phyloP scores from a whole-genome alignment of 2,797 vertebrate species.

The Telmatherina bonti region DNA sequence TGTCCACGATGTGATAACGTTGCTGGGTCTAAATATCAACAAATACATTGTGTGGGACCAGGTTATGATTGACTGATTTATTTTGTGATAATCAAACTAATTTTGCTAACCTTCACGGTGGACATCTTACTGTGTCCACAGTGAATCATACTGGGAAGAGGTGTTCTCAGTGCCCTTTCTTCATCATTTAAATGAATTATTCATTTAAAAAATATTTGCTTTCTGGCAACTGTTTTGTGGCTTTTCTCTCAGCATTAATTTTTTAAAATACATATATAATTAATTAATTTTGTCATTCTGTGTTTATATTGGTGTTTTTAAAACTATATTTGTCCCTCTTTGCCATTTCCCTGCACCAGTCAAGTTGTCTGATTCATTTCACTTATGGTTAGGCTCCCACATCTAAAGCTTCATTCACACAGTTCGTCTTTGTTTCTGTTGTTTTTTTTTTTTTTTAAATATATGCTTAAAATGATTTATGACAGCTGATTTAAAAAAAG shows the following conservation, averaged over 20 bases:
- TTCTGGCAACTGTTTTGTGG: constrained; percentile 51
- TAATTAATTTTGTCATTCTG: constrained; percentile 45
- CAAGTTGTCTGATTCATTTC: constrained; percentile 63
- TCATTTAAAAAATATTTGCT: constrained; percentile 56
- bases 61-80: constrained; percentile 70
- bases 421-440: no score
- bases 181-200: constrained; percentile 58
- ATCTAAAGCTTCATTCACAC: background rate
- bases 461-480: no score
- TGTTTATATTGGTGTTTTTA: constrained; percentile 68
- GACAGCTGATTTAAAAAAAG: no score
- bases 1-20: constrained; percentile 33
- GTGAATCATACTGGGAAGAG: constrained; percentile 55
- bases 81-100: constrained; percentile 77
- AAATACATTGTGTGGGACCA: constrained; percentile 45
- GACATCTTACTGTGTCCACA: constrained; percentile 56
- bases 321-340: constrained; percentile 60
- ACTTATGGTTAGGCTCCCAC: constrained; percentile 54
- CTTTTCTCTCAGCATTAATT: constrained; percentile 25
- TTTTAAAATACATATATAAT: background rate
- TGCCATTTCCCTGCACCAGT: constrained; percentile 28
- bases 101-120: constrained; percentile 71
- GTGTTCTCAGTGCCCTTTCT: constrained; percentile 58
- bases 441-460: no score
- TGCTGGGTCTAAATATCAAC: constrained; percentile 63